These are phyloP conservation scores for Laticauda laticaudata DNA, from an alignment of 2,113 vertebrate species.

Conservation along the genomic window DNA sequence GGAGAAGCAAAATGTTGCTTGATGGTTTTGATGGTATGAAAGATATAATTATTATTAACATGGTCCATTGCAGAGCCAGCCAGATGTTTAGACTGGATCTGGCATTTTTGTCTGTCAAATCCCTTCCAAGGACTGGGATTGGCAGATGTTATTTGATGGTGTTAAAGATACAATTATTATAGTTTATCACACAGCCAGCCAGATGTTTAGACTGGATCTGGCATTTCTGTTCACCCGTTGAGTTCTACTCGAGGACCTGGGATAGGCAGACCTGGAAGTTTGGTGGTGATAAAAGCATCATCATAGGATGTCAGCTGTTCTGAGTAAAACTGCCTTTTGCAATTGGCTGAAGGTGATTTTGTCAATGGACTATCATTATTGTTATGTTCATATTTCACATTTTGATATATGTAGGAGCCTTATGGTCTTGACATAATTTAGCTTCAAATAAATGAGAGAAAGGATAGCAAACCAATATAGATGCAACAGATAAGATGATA, in stretches of 20 bases:
- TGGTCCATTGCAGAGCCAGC: no score
- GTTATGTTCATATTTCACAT: neutral
- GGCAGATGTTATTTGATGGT: no score
- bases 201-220: neutral
- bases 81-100: no score
- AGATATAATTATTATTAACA: no score
- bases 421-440: neutral
- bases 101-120: no score
- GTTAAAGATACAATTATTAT: no score
- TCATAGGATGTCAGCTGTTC: no score
- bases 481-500: neutral
- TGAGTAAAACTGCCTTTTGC: neutral
- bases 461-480: neutral
- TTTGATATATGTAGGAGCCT: neutral
- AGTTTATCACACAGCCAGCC: neutral
- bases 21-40: no score
- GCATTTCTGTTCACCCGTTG: neutral
- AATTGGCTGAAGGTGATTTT: neutral
- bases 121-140: no score
- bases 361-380: neutral
- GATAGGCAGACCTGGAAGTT: neutral
- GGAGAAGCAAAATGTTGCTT: no score
- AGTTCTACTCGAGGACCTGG: no score
- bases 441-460: conserved; percentile 27
- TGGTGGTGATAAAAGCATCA: neutral